A percentile compares a stretch with the other conserved stretches of the same genome.
phyloP scores from a whole-genome alignment of 2,888 invertebrate genomes.

The Tetanocera ferruginea region DNA sequence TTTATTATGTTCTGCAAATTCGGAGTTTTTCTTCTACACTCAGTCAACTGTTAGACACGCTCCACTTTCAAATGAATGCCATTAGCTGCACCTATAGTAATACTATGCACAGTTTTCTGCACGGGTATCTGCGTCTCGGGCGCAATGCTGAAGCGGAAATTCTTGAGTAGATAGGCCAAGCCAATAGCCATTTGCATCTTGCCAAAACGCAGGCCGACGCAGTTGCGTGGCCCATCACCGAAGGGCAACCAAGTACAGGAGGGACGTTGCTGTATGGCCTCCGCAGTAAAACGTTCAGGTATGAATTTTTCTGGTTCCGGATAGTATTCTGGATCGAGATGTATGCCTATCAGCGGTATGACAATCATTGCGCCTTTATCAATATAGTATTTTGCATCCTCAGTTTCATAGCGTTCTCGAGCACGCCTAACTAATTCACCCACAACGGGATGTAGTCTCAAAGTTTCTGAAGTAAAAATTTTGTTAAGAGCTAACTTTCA shows the following conservation, averaged over 20 bases:
- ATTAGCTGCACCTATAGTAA: conserved; percentile 49
- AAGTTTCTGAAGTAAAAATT: conserved; percentile 62
- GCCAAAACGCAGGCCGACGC: conserved; percentile 66
- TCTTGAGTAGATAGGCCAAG: conserved; percentile 55
- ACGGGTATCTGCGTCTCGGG: conserved; percentile 58
- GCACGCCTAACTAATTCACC: conserved; percentile 72
- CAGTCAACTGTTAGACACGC: conserved; percentile 31
- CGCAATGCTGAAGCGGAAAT: conserved; percentile 58
- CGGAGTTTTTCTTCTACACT: no score
- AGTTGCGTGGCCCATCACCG: no score
- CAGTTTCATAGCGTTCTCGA: conserved; percentile 70
- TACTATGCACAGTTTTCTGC: conserved; percentile 45
- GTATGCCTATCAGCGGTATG: conserved; percentile 73
- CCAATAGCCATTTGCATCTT: conserved; percentile 64
- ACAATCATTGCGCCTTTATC: conserved; percentile 72
- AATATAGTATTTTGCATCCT: conserved; percentile 71
- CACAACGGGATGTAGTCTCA: conserved; percentile 73
- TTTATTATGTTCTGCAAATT: no score
- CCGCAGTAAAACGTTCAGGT: conserved; percentile 74
- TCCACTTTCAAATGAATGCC: conserved; percentile 57
- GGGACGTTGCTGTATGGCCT: conserved; percentile 72
- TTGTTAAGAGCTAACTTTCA: neutral
- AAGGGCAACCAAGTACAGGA: conserved; percentile 62
- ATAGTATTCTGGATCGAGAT: conserved; percentile 74
- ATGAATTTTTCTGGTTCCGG: conserved; percentile 75